Percentiles rank a stretch among this genome's conserved stretches.
Evolutionary conservation across 1,140 invertebrate species (phyloP).

Genomic region (Ceratoteleas bidentatus): DNA sequence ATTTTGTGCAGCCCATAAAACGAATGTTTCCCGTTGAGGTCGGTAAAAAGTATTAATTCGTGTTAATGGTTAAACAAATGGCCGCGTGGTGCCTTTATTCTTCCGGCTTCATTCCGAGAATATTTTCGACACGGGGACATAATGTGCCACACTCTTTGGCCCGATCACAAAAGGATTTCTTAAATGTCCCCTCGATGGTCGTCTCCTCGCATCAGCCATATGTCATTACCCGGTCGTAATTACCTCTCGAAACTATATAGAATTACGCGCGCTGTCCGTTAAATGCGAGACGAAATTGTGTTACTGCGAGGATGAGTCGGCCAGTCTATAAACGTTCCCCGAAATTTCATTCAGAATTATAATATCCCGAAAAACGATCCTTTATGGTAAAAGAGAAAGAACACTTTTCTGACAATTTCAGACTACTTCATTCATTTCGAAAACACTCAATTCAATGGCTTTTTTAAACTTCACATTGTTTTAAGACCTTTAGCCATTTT

Average conservation of each 20-base stretch:
- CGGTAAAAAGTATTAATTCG: no score
- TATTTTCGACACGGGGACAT: conserved; percentile 52
- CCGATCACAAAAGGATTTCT: conserved; percentile 56
- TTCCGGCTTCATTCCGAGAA: conserved; percentile 29
- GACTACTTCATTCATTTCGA: no score
- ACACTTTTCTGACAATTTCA: no score
- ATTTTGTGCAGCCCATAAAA: no score
- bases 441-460: no score
- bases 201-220: conserved; percentile 48
- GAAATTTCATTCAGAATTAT: no score
- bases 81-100: conserved; percentile 4
- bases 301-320: conserved; percentile 5
- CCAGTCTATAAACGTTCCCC: no score
- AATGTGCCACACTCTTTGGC: conserved; percentile 47
- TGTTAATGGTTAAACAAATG: neutral
- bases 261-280: conserved; percentile 12
- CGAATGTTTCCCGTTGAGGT: no score
- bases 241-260: conserved; percentile 40
- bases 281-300: conserved; percentile 26
- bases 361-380: no score
- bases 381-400: no score
- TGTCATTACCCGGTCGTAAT: conserved; percentile 48
- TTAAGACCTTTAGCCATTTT: no score
- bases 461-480: no score
- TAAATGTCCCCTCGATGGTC: conserved; percentile 52